A percentile compares a stretch with the other conserved stretches of the same genome.
Conservation (phyloP, 2,113 vertebrate genomes). For the Xiphophorus couchianus region DNA sequence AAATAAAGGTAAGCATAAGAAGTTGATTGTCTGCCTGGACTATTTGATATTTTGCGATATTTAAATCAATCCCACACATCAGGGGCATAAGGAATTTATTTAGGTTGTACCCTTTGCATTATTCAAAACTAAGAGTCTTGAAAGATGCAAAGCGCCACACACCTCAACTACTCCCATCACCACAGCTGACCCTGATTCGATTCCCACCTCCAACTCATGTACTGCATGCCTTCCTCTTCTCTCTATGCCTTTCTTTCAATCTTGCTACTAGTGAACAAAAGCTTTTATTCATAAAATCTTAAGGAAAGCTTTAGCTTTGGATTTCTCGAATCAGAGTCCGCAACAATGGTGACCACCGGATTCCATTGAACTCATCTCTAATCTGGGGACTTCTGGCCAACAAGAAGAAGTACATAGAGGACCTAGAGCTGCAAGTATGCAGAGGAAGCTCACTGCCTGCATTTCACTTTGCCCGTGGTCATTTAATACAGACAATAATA, state of each 20-base stretch:
- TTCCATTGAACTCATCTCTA: not conserved
- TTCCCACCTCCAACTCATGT: not conserved
- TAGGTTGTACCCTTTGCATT: not conserved
- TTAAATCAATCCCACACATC: too few relatives aligned
- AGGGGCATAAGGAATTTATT: not conserved
- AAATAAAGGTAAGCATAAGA: not conserved
- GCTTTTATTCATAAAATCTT: not conserved
- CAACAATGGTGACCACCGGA: not conserved
- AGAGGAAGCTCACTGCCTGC: slow-evolving; percentile 11
- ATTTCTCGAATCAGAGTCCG: not conserved
- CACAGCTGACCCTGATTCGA: too few relatives aligned
- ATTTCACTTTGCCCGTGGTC: not conserved
- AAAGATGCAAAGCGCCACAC: not conserved
- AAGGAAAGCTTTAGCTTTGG: not conserved
- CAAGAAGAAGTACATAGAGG: slow-evolving; percentile 7
- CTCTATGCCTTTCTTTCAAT: not conserved
- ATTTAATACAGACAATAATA: slow-evolving; percentile 19
- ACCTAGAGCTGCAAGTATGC: not conserved
- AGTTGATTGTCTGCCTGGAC: not conserved
- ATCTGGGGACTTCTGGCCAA: slow-evolving; percentile 3
- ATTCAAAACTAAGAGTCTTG: too few relatives aligned
- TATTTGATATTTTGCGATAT: not conserved
- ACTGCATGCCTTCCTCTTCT: not conserved
- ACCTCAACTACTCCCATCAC: too few relatives aligned
- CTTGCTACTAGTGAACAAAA: not conserved